Conservation (phyloP, 64 coral and sea anemone species). For the Acropora yongei region DNA sequence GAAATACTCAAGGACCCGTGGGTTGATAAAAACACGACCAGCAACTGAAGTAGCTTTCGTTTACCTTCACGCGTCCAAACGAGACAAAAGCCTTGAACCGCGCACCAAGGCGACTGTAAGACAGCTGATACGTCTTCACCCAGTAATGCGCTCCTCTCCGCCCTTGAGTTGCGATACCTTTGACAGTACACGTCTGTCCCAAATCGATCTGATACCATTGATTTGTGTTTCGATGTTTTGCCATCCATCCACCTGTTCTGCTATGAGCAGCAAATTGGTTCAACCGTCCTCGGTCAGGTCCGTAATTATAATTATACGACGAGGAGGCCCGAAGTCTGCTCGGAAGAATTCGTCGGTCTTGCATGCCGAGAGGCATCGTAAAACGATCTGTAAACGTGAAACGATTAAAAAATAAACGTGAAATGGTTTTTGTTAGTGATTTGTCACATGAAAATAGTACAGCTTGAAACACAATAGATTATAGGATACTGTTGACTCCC, state of each 20-base stretch:
- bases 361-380: slow-evolving; percentile 58
- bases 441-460: background rate
- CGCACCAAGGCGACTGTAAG: slow-evolving; percentile 44
- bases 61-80: slow-evolving; percentile 56
- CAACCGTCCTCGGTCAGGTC: slow-evolving; percentile 81
- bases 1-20: too few species aligned
- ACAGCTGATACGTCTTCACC: slow-evolving; percentile 46
- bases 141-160: slow-evolving; percentile 37
- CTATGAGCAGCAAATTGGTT: slow-evolving; percentile 49
- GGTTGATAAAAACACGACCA: background rate
- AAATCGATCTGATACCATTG: slow-evolving; percentile 87
- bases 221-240: slow-evolving; percentile 56
- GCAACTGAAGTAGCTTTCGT: background rate
- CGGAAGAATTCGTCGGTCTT: slow-evolving; percentile 54
- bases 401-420: background rate
- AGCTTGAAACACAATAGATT: background rate
- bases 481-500: too few species aligned
- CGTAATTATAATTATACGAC: slow-evolving; percentile 65
- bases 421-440: too few species aligned
- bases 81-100: slow-evolving; percentile 36
- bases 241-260: slow-evolving; percentile 76
- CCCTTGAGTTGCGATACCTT: slow-evolving; percentile 85
- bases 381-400: slow-evolving; percentile 9
- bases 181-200: slow-evolving; percentile 48
- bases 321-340: slow-evolving; percentile 75